phyloP scores from a whole-genome alignment of 2,888 invertebrate genomes.

The Poecilus cupreus region DNA sequence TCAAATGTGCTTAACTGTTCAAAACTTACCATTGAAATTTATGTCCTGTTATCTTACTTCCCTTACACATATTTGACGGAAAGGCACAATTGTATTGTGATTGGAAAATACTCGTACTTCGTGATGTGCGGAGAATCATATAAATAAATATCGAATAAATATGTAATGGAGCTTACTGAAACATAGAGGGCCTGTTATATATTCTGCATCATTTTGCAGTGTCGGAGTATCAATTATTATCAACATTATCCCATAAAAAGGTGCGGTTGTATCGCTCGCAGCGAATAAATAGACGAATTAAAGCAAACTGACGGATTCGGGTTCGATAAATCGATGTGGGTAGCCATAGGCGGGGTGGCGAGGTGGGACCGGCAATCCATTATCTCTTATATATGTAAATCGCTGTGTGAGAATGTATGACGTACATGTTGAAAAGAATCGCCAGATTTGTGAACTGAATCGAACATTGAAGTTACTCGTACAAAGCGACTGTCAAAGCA shows the following conservation, averaged over 20 bases:
- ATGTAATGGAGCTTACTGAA: no score
- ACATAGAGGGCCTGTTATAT: no score
- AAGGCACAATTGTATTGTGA: no score
- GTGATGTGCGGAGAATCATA: no score
- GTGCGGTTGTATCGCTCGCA: neutral
- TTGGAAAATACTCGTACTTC: no score
- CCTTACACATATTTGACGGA: no score
- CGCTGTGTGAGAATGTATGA: neutral
- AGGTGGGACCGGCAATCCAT: conserved; percentile 20
- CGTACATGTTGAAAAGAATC: conserved; percentile 13
- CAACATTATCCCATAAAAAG: neutral
- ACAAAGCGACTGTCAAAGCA: neutral
- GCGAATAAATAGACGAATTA: conserved; percentile 20
- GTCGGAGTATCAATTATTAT: neutral
- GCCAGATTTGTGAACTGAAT: neutral
- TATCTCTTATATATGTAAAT: conserved; percentile 47
- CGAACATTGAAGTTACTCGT: neutral
- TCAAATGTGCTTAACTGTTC: no score
- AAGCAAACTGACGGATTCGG: neutral
- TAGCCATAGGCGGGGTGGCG: neutral
- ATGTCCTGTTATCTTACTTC: no score
- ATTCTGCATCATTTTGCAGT: neutral
- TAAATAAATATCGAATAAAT: no score
- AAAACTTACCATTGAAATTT: no score
- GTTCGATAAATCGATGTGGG: conserved; percentile 39